Evolutionary conservation across 2,888 invertebrate genomes (phyloP), one percentile per base, ranked within the genome.

Genomic region (Rhyacophila evoluta): DNA sequence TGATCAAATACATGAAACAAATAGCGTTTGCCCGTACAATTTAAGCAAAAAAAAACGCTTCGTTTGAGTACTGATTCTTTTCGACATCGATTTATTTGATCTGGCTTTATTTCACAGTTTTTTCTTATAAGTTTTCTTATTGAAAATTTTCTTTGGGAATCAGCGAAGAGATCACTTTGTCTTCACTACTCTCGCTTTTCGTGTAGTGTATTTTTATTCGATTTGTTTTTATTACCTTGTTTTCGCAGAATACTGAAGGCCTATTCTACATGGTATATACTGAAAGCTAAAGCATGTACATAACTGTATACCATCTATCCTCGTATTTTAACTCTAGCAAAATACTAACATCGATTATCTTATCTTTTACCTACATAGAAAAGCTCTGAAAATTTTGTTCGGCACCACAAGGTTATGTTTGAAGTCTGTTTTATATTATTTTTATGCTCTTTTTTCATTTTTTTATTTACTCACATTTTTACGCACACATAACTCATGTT

Each of bases 221-320:
- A 55, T 55, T 55, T 55, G 55, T 55, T 55, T 55, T 55, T 55
- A 55, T 55, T 55, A 55, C 55, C 55, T 55, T 55, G 55, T 55
- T 55, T 55, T 55, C 55, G 19, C 55, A 55, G 55, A 55, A 55
- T 8, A 39, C 39, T 15, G 39, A 39, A 55, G 55, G 41, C 41
- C 41, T 41, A 41, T 0, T n/a, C 55, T 25, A 33, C 4, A 6
- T 33, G 55, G 19, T 55, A 25, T 6, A 25, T 55, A 10, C 19
- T 19, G 55, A 55, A 55, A 12, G 55, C 55, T 8, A 19, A 19
- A 55, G 10, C 25, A 25, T 55, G 55, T 55, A 25, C 19, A 10
- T 55, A 55, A n/a, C n/a, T 19, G 10, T 8, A 55, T 55, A 12
- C 11, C 12, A 15, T 41, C 12, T 41, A 19, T 55, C 25, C 19